These are phyloP conservation scores for Peromyscus maniculatus DNA, from an alignment of 2,113 vertebrate species.

Conservation along the genomic window DNA sequence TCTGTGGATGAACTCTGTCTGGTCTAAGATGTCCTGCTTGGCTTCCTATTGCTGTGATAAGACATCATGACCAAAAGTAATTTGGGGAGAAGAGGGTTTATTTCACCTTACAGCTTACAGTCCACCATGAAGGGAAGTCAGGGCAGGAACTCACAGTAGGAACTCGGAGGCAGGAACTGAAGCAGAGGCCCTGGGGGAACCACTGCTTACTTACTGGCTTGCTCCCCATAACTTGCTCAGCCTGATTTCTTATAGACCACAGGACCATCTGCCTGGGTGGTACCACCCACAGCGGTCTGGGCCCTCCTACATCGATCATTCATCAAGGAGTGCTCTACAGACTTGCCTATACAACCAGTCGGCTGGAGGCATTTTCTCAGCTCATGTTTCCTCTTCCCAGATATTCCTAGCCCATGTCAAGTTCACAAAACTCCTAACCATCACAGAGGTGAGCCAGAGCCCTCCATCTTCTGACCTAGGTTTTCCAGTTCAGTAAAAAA, in stretches of 20 bases:
- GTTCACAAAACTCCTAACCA: background rate
- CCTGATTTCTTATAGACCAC: background rate
- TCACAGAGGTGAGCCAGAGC: background rate
- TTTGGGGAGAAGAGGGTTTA: background rate
- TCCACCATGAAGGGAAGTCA: background rate
- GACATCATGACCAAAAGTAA: background rate
- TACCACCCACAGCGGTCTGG: background rate
- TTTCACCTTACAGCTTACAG: background rate
- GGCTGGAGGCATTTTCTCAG: background rate
- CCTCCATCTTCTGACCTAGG: background rate
- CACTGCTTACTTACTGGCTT: background rate
- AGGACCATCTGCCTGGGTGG: background rate
- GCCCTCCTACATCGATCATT: background rate
- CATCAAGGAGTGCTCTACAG: no score
- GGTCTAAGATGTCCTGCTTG: background rate
- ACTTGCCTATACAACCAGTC: background rate
- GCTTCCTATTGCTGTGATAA: background rate
- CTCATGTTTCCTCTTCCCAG: background rate
- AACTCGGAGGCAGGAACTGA: background rate
- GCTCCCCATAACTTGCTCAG: background rate
- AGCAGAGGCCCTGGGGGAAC: background rate
- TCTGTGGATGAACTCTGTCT: background rate
- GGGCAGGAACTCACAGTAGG: background rate
- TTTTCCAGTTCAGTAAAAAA: background rate
- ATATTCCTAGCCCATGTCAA: background rate